Percentiles rank a stretch among this genome's conserved stretches.
These are phyloP conservation scores for Lissocephala sabroskyi DNA, from an alignment of 2,888 invertebrate species.

Conservation along the genomic window DNA sequence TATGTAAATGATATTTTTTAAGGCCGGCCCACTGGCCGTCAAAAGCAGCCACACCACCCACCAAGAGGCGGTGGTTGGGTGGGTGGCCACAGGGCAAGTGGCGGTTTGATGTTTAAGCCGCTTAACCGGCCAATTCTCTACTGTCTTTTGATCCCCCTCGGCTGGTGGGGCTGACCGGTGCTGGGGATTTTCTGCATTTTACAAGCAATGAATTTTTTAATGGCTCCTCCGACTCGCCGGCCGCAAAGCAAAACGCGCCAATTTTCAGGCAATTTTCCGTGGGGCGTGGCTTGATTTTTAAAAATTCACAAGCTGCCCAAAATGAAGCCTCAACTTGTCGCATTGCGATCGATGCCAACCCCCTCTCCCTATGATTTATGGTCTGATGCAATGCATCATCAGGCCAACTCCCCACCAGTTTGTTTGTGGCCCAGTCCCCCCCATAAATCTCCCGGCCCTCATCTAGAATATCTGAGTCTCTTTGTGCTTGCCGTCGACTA, in stretches of 20 bases:
- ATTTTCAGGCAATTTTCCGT: conserved; percentile 38
- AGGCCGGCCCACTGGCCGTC: conserved; percentile 43
- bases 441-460: too few relatives aligned
- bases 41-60: too few relatives aligned
- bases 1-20: conserved; percentile 62
- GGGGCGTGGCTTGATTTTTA: too few relatives aligned
- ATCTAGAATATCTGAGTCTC: too few relatives aligned
- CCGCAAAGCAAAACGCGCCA: conserved; percentile 40
- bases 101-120: conserved; percentile 20
- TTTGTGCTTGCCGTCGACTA: background rate
- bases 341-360: conserved; percentile 4
- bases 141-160: conserved; percentile 15
- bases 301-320: conserved; percentile 52
- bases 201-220: conserved; percentile 64
- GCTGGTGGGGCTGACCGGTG: background rate
- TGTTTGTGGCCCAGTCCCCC: too few relatives aligned
- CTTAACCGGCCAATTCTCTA: conserved; percentile 31
- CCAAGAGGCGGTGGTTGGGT: too few relatives aligned
- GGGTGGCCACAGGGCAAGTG: conserved; percentile 34
- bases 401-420: too few relatives aligned
- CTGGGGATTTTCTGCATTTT: conserved; percentile 56
- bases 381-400: too few relatives aligned
- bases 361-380: too few relatives aligned
- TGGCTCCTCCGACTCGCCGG: conserved; percentile 24
- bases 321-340: conserved; percentile 24